These are phyloP conservation scores for Lepus oiostolus DNA, from an alignment of 2,797 vertebrate species.

Conservation along the genomic window DNA sequence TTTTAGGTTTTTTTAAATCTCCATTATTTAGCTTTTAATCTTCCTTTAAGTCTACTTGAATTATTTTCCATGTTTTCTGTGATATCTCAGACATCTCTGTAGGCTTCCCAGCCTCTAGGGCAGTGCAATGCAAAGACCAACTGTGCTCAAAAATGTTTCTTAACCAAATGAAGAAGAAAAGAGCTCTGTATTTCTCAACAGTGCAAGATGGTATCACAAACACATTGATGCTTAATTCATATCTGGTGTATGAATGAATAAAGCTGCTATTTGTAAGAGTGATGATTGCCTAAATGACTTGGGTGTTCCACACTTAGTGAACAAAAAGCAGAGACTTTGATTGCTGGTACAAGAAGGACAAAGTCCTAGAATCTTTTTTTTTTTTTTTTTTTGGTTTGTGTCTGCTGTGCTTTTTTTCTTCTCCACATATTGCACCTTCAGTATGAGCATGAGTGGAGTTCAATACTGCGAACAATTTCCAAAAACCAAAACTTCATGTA, in stretches of 20 bases:
- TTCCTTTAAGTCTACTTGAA: neutral
- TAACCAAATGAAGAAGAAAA: neutral
- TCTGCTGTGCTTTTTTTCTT: neutral
- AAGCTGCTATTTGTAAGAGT: slow-evolving; percentile 1
- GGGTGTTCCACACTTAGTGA: neutral
- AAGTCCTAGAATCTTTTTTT: neutral
- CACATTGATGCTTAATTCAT: neutral
- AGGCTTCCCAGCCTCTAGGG: neutral
- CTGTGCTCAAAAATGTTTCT: neutral
- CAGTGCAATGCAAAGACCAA: neutral
- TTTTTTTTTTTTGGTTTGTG: too few species aligned
- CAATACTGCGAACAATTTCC: slow-evolving; percentile 23
- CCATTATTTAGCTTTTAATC: neutral
- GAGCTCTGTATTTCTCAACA: neutral
- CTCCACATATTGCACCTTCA: neutral
- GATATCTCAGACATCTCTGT: neutral
- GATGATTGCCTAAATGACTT: neutral
- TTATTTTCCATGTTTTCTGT: neutral
- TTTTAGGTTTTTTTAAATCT: slow-evolving; percentile 11
- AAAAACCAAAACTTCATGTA: slow-evolving; percentile 7
- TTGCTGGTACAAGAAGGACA: neutral
- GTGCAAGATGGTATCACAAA: neutral
- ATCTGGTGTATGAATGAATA: neutral
- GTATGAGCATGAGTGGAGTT: neutral
- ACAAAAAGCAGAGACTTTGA: neutral